Percentiles rank a stretch among this genome's conserved stretches.
These are phyloP conservation scores for Drepana arcuata DNA, from an alignment of 1,140 invertebrate species.

Conservation along the genomic window DNA sequence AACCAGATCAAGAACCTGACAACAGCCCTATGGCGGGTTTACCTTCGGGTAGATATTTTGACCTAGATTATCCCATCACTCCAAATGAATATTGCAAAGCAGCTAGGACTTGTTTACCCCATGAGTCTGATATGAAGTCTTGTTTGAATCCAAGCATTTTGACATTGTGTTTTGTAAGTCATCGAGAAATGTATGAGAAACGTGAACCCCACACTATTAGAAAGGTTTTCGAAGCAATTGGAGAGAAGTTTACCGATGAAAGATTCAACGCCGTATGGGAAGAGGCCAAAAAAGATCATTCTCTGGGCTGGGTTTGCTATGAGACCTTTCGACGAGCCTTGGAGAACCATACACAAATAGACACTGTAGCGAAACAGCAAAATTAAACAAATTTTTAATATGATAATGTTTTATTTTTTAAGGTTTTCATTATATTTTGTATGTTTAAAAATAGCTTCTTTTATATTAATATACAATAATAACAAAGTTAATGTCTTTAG, in stretches of 20 bases:
- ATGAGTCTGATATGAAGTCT: constrained; percentile 50
- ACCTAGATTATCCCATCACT: constrained; percentile 45
- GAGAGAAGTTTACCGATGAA: constrained; percentile 43
- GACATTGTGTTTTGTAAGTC: constrained; percentile 43
- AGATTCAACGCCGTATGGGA: constrained; percentile 43
- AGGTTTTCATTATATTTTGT: no score
- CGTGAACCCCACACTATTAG: constrained; percentile 31
- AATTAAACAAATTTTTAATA: no score
- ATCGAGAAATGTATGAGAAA: constrained; percentile 55
- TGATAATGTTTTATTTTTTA: no score
- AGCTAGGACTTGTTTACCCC: constrained; percentile 34
- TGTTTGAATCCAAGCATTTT: constrained; percentile 45
- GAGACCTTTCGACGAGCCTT: constrained; percentile 50
- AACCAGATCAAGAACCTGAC: constrained; percentile 28
- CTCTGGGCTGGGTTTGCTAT: constrained; percentile 50
- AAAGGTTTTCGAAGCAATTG: constrained; percentile 45
- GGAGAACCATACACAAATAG: constrained; percentile 12
- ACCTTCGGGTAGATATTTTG: constrained; percentile 54
- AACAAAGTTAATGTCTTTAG: no score
- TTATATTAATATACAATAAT: no score
- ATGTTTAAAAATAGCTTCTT: no score
- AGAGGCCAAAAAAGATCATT: constrained; percentile 49
- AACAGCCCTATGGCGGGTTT: constrained; percentile 34
- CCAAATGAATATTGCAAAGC: constrained; percentile 41
- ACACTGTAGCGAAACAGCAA: no score